phyloP scores from a whole-genome alignment of 2,797 vertebrate species.

The Danio tinwini region DNA sequence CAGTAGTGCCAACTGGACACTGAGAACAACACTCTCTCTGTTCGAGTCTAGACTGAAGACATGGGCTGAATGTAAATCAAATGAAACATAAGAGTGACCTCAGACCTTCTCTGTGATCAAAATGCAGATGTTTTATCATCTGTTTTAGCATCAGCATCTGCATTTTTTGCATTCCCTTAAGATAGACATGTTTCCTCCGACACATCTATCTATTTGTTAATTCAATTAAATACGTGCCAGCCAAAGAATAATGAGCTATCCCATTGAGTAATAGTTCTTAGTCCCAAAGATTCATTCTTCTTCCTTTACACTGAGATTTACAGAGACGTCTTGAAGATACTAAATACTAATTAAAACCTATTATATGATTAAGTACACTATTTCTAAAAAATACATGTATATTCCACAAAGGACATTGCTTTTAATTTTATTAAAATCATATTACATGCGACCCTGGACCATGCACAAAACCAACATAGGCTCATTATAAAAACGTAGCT shows the following conservation, averaged over 20 bases:
- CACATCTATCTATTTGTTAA: background rate
- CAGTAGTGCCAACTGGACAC: background rate
- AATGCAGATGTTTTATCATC: background rate
- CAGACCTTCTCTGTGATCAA: background rate
- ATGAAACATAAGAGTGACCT: background rate
- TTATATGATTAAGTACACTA: no score
- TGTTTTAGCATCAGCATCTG: background rate
- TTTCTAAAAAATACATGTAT: no score
- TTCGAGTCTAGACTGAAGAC: conserved; percentile 20
- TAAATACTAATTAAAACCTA: no score
- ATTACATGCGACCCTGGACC: no score
- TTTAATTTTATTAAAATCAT: no score
- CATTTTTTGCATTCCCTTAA: background rate
- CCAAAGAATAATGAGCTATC: background rate
- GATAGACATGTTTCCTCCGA: background rate
- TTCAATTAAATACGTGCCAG: background rate
- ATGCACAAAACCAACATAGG: no score
- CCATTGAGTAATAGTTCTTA: background rate
- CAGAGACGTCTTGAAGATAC: no score
- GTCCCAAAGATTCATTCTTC: background rate
- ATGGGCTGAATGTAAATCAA: background rate
- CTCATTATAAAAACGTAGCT: no score
- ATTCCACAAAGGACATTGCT: no score
- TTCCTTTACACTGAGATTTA: background rate
- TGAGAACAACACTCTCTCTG: conserved; percentile 2